These are phyloP conservation scores for Emmelina monodactyla DNA, from an alignment of 2,888 invertebrate genomes.

Conservation along the genomic window DNA sequence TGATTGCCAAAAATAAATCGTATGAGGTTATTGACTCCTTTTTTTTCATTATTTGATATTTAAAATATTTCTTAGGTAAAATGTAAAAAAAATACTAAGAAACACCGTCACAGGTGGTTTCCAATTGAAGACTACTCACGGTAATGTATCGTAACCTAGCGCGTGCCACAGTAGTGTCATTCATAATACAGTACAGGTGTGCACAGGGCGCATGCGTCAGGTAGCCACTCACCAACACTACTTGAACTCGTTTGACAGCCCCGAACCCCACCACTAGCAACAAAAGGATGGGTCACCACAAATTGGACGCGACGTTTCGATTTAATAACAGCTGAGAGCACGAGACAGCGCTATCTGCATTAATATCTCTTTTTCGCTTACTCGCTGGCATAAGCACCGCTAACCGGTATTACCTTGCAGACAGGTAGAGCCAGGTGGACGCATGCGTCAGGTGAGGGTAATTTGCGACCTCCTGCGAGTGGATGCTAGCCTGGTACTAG, in stretches of 20 bases:
- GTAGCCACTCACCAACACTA: slow-evolving; percentile 20
- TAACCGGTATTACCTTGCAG: not conserved
- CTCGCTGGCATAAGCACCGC: not conserved
- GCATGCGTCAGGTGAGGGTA: slow-evolving; percentile 54
- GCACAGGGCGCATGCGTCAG: slow-evolving; percentile 27
- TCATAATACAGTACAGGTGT: slow-evolving; percentile 8
- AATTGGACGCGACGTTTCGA: not conserved
- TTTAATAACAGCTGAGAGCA: not conserved
- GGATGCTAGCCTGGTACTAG: slow-evolving; percentile 49
- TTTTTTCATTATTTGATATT: too few relatives aligned
- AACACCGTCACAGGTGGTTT: too few relatives aligned
- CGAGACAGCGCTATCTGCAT: not conserved
- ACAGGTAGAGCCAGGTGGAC: slow-evolving; percentile 41
- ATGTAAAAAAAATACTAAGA: too few relatives aligned
- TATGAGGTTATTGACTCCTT: too few relatives aligned
- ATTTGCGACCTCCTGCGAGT: slow-evolving; percentile 25
- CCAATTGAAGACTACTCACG: too few relatives aligned
- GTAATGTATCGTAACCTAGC: too few relatives aligned
- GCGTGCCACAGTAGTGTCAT: slow-evolving; percentile 24
- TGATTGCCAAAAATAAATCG: too few relatives aligned
- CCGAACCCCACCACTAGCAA: not conserved
- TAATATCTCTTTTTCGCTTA: not conserved
- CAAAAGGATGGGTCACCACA: not conserved
- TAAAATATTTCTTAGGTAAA: too few relatives aligned
- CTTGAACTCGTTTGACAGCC: slow-evolving; percentile 19